A percentile compares a stretch with the other conserved stretches of the same genome.
phyloP scores from a whole-genome alignment of 2,888 invertebrate genomes.

The Pollenia angustigena region DNA sequence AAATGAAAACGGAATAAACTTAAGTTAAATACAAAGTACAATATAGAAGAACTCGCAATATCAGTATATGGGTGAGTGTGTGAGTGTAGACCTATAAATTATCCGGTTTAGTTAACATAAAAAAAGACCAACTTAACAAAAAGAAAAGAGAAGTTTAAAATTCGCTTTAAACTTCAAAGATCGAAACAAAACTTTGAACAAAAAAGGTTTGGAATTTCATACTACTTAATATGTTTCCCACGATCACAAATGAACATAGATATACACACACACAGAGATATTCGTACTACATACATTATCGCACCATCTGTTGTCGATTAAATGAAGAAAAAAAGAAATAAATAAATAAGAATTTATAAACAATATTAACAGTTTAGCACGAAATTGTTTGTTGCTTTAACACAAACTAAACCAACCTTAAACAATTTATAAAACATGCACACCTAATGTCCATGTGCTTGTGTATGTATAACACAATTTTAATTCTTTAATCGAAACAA shows the following conservation, averaged over 20 bases:
- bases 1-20: constrained; percentile 11
- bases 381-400: constrained; percentile 32
- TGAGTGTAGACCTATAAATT: constrained; percentile 14
- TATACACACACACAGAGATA: constrained; percentile 5
- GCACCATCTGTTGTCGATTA: constrained; percentile 51
- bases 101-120: constrained; percentile 34
- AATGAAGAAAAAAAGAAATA: constrained; percentile 34
- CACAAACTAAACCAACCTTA: neutral
- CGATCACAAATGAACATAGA: constrained; percentile 51
- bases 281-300: constrained; percentile 29
- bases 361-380: constrained; percentile 32
- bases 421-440: neutral
- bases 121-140: constrained; percentile 2
- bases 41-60: neutral
- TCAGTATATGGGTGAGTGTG: neutral
- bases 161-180: constrained; percentile 43
- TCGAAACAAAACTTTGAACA: constrained; percentile 12
- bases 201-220: constrained; percentile 64
- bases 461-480: constrained; percentile 17
- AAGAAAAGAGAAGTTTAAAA: constrained; percentile 29
- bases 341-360: constrained; percentile 29
- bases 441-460: neutral
- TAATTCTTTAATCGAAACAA: neutral
- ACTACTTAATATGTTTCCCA: constrained; percentile 71
- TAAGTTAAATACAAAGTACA: neutral